Evolutionary conservation across 2,797 vertebrate species (phyloP), one percentile per base, ranked within the genome.

Genomic region (Columba guinea): DNA sequence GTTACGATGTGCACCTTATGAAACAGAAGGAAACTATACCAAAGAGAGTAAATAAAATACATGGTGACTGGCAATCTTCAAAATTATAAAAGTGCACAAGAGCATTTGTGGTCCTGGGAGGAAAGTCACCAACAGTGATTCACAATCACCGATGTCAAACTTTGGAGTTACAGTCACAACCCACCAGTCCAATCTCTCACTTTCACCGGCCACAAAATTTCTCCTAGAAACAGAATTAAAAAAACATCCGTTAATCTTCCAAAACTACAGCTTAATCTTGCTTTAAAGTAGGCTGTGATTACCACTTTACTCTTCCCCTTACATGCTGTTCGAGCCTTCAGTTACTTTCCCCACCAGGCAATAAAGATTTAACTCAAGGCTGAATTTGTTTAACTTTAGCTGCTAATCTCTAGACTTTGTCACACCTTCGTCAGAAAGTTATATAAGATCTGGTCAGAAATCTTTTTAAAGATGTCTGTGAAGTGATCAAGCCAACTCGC

Each of bases 1-100:
- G 37, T 59, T 91, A 69, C 2, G 2, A 53, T 14, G 22, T 62
- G 62, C 13, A 78, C 18, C 27, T 94, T 89, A 84, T 19, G 58
- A 62, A 95, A 96, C 12, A 55, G 62, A 85, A 68, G 32, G n/a
- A 85, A 89, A 89, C 49, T 26, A 53, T 74, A 71, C 24, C 6
- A 5, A 89, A 48, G 53, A 27, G 20, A 74, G 11, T 44, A 27
- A 82, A 70, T 27, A 35, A 67, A 92, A 90, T 58, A 34, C 8
- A 67, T 2, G 30, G 27, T 51, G 48, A 71, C 53, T 75, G 58
- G n/a, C 41, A 83, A 75, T 30, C n/a, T 85, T 75, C 53, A 75
- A 71, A 87, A 51, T 44, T 32, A 71, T 8, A 14, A 2, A 65
- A 84, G 20, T 34, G 22, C 39, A 58, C 20, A 39, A 30, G 3